Evolutionary conservation across 2,797 vertebrate species (phyloP), one percentile per base, ranked within the genome.

Genomic region (Myotis planiceps): DNA sequence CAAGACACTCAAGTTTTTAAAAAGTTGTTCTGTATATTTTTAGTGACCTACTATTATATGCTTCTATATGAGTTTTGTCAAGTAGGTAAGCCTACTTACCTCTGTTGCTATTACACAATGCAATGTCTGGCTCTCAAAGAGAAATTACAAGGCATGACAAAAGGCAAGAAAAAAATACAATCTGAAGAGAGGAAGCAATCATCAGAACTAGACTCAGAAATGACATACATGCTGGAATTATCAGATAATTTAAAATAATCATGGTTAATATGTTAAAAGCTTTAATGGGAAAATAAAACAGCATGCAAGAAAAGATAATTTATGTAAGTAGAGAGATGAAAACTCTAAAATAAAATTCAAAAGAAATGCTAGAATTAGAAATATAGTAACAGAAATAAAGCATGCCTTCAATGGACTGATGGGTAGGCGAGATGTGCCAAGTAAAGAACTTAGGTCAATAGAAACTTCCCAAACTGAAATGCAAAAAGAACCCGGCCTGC

Each of bases 351-450:
- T 83, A 69, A 5, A 83, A 58, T 88, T 45, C 65, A 75, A 34
- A 66, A n/a, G 23, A 81, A 87, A 83, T 68, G 7, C 6, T 75
- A 29, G 19, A 88, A 92, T 71, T 71, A 69, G 90, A 96, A 88
- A 49, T 25, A 83, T 15, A 78, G 15, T 63, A 81, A 80, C n/a
- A 94, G 39, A 53, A 47, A 79, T 66, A 9, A 93, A 51, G 1
- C 32, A 60, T 47, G 1, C 12, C 45, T 74, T 89, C 34, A 55
- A 14, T 69, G n/a, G 60, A 86, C 27, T 83, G 39, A 25, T 16
- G 63, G 47, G 5, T 23, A 72, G 19, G 58, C 4, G 23, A 12
- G 42, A 14, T 5, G 27, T 81, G 27, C 53, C 78, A 81, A 63
- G 19, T 72, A 68, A 65, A 93, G n/a, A 53, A 81, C 84, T 29